Conservation (phyloP, 2,888 invertebrate genomes). For the Apantesis nais region DNA sequence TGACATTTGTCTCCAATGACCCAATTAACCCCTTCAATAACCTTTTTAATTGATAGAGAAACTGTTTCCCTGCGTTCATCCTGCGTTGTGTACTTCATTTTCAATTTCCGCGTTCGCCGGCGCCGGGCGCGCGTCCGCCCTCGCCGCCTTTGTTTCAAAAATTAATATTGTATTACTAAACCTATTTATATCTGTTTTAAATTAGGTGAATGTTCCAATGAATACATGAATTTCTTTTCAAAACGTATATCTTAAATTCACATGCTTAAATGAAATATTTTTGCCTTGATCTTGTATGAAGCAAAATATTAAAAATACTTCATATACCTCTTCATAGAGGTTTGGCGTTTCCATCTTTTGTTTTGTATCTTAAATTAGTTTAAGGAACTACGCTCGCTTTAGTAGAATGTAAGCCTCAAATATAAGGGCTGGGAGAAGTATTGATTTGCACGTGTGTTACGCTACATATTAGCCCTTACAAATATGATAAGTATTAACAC, state of each 20-base stretch:
- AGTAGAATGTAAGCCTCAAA: too few species aligned
- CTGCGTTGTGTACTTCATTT: conserved; percentile 36
- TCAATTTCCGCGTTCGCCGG: conserved; percentile 46
- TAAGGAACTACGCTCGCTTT: too few species aligned
- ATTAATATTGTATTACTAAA: conserved; percentile 18
- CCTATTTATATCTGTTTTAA: background rate
- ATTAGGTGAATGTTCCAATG: background rate
- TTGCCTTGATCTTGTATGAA: too few species aligned
- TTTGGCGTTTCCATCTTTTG: too few species aligned
- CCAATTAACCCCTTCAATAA: conserved; percentile 18
- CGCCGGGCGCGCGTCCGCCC: conserved; percentile 35
- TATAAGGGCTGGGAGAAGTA: too few species aligned
- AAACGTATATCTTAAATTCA: background rate
- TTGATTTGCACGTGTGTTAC: too few species aligned
- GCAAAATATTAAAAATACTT: too few species aligned
- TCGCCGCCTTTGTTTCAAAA: conserved; percentile 40
- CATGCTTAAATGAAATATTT: background rate
- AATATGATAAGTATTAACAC: too few species aligned
- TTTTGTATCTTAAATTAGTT: too few species aligned
- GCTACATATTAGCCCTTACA: too few species aligned
- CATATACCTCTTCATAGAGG: too few species aligned
- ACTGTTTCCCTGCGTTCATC: conserved; percentile 21
- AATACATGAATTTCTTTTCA: background rate
- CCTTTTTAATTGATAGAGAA: conserved; percentile 27
- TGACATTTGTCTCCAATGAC: background rate